These are phyloP conservation scores for Eugnorisma glareosa DNA, from an alignment of 2,888 invertebrate genomes.

Conservation along the genomic window DNA sequence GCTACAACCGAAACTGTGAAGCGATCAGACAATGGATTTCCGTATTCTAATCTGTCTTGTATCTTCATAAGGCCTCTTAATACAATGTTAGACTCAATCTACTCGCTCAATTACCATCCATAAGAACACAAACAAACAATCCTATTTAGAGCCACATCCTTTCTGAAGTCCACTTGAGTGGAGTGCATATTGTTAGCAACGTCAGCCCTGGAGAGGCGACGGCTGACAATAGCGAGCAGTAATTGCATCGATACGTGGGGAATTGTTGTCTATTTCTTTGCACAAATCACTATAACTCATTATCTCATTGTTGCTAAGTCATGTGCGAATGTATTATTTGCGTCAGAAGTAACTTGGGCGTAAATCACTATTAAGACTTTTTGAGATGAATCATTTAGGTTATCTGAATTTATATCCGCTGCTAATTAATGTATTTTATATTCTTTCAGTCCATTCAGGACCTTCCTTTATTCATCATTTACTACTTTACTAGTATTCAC, in stretches of 20 bases:
- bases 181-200: conserved; percentile 54
- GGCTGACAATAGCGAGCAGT: conserved; percentile 61
- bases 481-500: background rate
- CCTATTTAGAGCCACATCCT: conserved; percentile 34
- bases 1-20: background rate
- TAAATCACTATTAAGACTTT: conserved; percentile 1
- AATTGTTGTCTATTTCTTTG: conserved; percentile 59
- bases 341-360: conserved; percentile 3
- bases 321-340: conserved; percentile 39
- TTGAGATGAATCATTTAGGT: background rate
- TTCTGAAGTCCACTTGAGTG: conserved; percentile 36
- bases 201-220: conserved; percentile 60
- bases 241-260: conserved; percentile 61
- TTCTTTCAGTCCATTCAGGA: background rate
- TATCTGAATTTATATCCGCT: background rate
- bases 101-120: conserved; percentile 28
- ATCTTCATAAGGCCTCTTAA: background rate
- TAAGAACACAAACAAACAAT: conserved; percentile 41
- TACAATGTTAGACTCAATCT: conserved; percentile 17
- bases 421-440: background rate
- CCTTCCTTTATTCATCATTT: background rate
- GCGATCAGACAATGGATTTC: conserved; percentile 3
- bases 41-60: background rate
- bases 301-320: conserved; percentile 55
- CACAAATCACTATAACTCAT: conserved; percentile 49